Evolutionary conservation across 2,888 invertebrate genomes (phyloP).

Genomic region (Macropis europaea): DNA sequence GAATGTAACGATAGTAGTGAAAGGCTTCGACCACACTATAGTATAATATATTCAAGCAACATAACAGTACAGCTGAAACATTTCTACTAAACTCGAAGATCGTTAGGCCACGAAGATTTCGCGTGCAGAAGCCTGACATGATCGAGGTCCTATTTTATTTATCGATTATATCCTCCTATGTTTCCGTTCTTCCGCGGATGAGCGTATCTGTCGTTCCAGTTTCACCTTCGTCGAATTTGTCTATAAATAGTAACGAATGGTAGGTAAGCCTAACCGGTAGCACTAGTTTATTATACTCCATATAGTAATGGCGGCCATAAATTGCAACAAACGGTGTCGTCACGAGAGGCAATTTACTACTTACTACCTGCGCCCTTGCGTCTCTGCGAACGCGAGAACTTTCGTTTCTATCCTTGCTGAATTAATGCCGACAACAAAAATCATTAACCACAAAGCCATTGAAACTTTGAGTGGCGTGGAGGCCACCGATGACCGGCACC

Average conservation of each 20-base stretch:
- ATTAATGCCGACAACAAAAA: neutral
- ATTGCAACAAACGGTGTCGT: conserved; percentile 65
- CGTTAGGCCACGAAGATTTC: too few species aligned
- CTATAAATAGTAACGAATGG: conserved; percentile 67
- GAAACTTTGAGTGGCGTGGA: too few species aligned
- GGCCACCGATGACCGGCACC: too few species aligned
- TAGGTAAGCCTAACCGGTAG: conserved; percentile 55
- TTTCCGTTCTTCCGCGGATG: conserved; percentile 48
- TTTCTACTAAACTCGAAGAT: too few species aligned
- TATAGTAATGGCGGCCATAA: conserved; percentile 64
- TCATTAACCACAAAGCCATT: too few species aligned
- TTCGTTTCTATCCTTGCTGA: conserved; percentile 32
- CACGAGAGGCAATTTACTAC: conserved; percentile 64
- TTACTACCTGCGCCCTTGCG: conserved; percentile 56
- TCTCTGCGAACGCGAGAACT: conserved; percentile 33
- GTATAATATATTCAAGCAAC: too few species aligned
- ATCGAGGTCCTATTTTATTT: too few species aligned
- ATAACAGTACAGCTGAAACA: too few species aligned
- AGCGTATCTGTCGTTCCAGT: conserved; percentile 48
- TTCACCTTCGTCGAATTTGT: conserved; percentile 57
- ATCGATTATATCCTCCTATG: conserved; percentile 36
- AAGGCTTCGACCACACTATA: too few species aligned
- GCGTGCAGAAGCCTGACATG: too few species aligned
- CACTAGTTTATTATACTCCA: conserved; percentile 61
- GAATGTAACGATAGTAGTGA: too few species aligned